phyloP scores from a whole-genome alignment of 1,140 invertebrate species.

The Macrotrachela quadricornifera region DNA sequence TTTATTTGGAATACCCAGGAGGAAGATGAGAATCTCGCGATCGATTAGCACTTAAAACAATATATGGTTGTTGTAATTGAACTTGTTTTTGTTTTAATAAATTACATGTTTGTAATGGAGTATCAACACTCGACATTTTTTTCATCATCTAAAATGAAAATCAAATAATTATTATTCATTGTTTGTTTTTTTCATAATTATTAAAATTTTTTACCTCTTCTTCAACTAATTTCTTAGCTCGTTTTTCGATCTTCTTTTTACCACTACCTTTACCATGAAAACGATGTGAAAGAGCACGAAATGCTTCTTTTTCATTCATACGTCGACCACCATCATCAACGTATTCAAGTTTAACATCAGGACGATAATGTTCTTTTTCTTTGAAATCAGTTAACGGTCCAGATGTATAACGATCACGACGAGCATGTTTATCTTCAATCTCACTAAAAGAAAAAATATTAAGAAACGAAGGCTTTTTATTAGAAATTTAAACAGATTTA shows the following conservation, averaged over 20 bases:
- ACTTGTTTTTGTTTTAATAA: constrained; percentile 87
- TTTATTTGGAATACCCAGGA: too few relatives aligned
- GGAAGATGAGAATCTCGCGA: too few relatives aligned
- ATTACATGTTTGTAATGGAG: constrained; percentile 73
- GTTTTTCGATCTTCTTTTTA: constrained; percentile 92
- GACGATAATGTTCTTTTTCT: constrained; percentile 76
- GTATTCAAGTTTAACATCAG: constrained; percentile 87
- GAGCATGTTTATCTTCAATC: too few relatives aligned
- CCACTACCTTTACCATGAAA: constrained; percentile 98
- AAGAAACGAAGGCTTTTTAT: too few relatives aligned
- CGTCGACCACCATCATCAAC: constrained; percentile 79
- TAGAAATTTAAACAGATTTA: too few relatives aligned
- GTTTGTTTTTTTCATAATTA: too few relatives aligned
- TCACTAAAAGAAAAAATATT: too few relatives aligned
- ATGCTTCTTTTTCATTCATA: constrained; percentile 83
- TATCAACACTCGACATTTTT: constrained; percentile 94
- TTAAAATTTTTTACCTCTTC: constrained; percentile 44
- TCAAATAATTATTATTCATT: neutral
- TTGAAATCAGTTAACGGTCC: constrained; percentile 67
- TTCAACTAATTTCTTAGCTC: constrained; percentile 79
- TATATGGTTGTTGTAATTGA: constrained; percentile 75
- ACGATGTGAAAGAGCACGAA: constrained; percentile 65
- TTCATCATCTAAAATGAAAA: constrained; percentile 54
- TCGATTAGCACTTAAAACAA: constrained; percentile 45
- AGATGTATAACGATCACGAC: neutral